Conservation (phyloP, 2,797 vertebrate species). For the Gouania willdenowi region DNA sequence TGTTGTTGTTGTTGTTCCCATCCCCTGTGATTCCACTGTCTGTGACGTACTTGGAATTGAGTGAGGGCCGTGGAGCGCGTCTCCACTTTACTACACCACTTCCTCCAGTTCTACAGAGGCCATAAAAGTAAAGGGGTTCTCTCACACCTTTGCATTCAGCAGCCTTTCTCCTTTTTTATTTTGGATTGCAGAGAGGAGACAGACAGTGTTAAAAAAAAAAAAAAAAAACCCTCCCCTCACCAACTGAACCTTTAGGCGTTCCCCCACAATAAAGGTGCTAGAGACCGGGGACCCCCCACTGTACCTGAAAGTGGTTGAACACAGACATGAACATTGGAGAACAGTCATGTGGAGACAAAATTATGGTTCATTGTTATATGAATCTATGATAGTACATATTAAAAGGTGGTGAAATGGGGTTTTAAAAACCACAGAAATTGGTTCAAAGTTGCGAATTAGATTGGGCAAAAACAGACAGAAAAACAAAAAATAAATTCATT, state of each 20-base stretch:
- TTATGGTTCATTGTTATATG: too few species aligned
- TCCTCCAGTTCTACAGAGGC: conserved; percentile 71
- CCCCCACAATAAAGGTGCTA: too few species aligned
- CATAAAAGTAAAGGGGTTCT: conserved; percentile 70
- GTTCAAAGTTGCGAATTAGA: too few species aligned
- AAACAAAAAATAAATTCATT: too few species aligned
- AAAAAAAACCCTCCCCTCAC: conserved; percentile 13
- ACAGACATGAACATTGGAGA: too few species aligned
- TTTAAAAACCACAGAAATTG: too few species aligned
- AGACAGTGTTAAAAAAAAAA: conserved; percentile 45
- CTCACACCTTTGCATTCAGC: conserved; percentile 75
- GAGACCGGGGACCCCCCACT: too few species aligned
- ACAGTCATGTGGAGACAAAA: too few species aligned
- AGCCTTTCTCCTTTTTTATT: conserved; percentile 56
- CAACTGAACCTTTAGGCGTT: conserved; percentile 8
- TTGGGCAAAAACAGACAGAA: too few species aligned
- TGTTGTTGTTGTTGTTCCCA: neutral
- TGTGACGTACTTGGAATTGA: conserved; percentile 70
- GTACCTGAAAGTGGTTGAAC: too few species aligned
- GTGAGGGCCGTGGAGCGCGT: conserved; percentile 64
- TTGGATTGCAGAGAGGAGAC: conserved; percentile 40
- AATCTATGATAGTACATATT: too few species aligned
- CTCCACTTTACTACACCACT: conserved; percentile 73
- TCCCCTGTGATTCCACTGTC: conserved; percentile 22
- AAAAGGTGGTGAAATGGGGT: too few species aligned